Percentiles rank a stretch among this genome's conserved stretches.
phyloP scores from a whole-genome alignment of 1,140 invertebrate genomes.

The Bradysia coprophila region DNA sequence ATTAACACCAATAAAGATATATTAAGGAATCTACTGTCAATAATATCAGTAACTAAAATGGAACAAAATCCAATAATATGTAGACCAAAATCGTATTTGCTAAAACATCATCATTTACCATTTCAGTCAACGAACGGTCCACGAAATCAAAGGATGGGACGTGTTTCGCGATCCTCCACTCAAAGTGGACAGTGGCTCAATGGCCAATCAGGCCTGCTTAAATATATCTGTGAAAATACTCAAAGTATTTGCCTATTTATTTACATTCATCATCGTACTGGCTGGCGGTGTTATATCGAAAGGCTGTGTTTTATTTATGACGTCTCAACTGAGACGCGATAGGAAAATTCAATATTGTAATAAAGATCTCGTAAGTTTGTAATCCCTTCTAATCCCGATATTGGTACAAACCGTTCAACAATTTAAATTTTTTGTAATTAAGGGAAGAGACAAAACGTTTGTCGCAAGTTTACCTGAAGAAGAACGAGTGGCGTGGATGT shows the following conservation, averaged over 20 bases:
- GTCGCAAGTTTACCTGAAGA: slow-evolving; percentile 55
- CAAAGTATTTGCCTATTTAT: slow-evolving; percentile 66
- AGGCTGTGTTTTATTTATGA: slow-evolving; percentile 77
- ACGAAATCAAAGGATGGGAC: slow-evolving; percentile 90
- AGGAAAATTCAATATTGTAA: slow-evolving; percentile 64
- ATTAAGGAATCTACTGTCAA: no score
- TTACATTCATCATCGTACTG: slow-evolving; percentile 72
- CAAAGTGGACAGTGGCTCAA: slow-evolving; percentile 72
- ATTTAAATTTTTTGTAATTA: slow-evolving; percentile 6
- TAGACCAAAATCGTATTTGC: no score
- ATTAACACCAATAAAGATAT: no score
- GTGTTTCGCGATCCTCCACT: slow-evolving; percentile 79
- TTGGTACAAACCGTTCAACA: no score
- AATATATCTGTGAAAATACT: slow-evolving; percentile 70
- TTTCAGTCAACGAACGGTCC: slow-evolving; percentile 61
- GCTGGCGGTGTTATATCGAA: slow-evolving; percentile 67
- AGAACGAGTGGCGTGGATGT: slow-evolving; percentile 80
- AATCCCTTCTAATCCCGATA: not conserved
- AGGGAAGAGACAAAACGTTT: slow-evolving; percentile 68
- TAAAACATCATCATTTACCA: no score
- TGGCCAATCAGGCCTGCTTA: slow-evolving; percentile 69
- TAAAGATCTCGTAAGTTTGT: slow-evolving; percentile 50
- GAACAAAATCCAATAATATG: no score
- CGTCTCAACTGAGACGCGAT: slow-evolving; percentile 62
- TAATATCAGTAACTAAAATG: no score